A percentile compares a stretch with the other conserved stretches of the same genome.
Conservation (phyloP, 2,113 vertebrate species). For the Miniopterus natalensis region DNA sequence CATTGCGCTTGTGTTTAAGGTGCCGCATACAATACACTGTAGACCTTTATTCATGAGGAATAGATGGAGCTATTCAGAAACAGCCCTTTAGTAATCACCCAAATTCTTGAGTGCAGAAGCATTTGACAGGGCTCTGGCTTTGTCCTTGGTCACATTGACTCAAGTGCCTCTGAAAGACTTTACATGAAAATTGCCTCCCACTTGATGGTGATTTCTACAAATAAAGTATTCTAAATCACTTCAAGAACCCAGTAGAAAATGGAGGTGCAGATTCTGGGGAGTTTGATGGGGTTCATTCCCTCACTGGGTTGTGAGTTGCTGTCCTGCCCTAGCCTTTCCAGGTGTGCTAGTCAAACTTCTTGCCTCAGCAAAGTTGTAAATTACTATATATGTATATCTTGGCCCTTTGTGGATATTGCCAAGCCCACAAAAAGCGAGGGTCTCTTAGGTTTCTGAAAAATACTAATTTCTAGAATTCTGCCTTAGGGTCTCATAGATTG, state of each 20-base stretch:
- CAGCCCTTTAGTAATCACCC: neutral
- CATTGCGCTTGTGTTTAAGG: neutral
- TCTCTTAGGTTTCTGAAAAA: neutral
- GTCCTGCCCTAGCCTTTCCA: neutral
- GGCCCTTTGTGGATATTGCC: neutral
- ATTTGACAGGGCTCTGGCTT: neutral
- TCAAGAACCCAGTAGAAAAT: neutral
- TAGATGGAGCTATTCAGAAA: neutral
- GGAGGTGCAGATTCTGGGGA: neutral
- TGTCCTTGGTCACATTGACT: neutral
- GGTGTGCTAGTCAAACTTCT: neutral
- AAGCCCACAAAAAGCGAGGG: neutral
- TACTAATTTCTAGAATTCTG: slow-evolving; percentile 13
- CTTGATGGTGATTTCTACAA: neutral
- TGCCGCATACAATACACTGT: neutral
- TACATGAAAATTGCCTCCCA: neutral
- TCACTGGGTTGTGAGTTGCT: neutral
- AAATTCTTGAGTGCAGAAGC: neutral
- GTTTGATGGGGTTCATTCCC: neutral
- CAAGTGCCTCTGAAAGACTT: neutral
- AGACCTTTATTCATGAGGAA: neutral
- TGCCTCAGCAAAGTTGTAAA: neutral
- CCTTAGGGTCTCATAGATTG: neutral
- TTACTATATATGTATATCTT: neutral
- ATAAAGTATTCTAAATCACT: neutral